Base-by-base conservation (phyloP, 2,113 vertebrate genomes). In the Merops nubicus region DNA sequence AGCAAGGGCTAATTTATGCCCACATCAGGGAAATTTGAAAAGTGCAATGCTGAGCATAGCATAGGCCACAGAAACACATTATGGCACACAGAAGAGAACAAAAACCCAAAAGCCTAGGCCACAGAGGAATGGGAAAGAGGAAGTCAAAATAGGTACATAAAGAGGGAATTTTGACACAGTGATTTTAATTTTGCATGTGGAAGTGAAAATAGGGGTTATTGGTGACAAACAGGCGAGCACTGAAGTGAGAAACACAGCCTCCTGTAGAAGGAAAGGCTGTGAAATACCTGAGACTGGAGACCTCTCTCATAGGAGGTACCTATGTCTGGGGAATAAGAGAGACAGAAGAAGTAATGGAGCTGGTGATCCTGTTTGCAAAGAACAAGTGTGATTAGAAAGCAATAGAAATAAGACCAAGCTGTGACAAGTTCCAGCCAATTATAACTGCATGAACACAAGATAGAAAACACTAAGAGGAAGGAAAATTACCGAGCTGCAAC, bases 131-230 rank as follows among this genome's bases (percentile, higher is more conserved):
- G 79, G 89, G 70, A 91, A 96, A 73, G 83, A 87, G 96, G 97
- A 97, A 98, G 93, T 54, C 34, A 54, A 96, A 96, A 81, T 43
- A 20, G 65, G 88, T 87, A 57, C 23, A 14, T 77, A 51, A 62
- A 95, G 95, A 94, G 79, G 93, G 79, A 95, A 95, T 97, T 97
- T 97, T 95, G 96, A 93, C 94, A 88, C 73, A 56, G 73, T 82
- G 93, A 94, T 94, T 88, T 93, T 25, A 92, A 29, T 57, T 96
- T 79, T 56, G 74, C 79, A 94, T 93, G 91, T 93, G 97, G 97
- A 98, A 98, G 96, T 97, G 97, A 98, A 97, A 98, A 97, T 51
- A 38, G 11, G 56, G 59, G 68, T 67, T 53, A 31, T 45, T 4
- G 19, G 72, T 68, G 88, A 77, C 68, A 62, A 48, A 53, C 38